phyloP scores from a whole-genome alignment of 2,888 invertebrate genomes.

The Congeria kusceri region DNA sequence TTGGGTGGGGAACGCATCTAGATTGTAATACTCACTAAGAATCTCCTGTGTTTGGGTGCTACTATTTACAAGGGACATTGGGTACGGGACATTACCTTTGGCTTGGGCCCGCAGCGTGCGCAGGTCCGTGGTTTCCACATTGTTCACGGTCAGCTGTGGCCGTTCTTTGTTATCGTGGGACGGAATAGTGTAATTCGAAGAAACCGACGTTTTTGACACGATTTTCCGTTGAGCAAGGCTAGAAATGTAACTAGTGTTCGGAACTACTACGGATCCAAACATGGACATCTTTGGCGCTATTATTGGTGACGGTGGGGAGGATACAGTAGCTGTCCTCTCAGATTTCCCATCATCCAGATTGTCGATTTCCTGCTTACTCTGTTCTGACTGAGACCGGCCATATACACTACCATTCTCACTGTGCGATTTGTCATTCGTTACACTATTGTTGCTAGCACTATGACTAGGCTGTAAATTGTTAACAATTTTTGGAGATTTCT shows the following conservation, averaged over 20 bases:
- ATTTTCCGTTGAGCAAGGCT: constrained; percentile 64
- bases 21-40: constrained; percentile 63
- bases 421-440: constrained; percentile 37
- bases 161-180: constrained; percentile 48
- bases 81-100: constrained; percentile 76
- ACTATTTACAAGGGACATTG: constrained; percentile 29
- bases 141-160: constrained; percentile 72
- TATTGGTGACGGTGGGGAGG: constrained; percentile 46
- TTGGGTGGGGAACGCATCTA: constrained; percentile 63
- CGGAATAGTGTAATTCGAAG: constrained; percentile 76
- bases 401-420: constrained; percentile 32
- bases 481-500: constrained; percentile 50
- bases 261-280: constrained; percentile 63
- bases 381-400: constrained; percentile 2
- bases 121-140: constrained; percentile 78
- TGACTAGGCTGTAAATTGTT: constrained; percentile 43
- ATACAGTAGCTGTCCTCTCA: constrained; percentile 16
- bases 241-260: constrained; percentile 59
- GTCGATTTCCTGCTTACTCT: constrained; percentile 25
- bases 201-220: constrained; percentile 78
- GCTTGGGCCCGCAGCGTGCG: constrained; percentile 72
- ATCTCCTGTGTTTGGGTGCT: constrained; percentile 48
- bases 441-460: constrained; percentile 55
- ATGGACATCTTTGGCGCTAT: constrained; percentile 64
- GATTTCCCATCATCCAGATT: constrained; percentile 23